Conservation (phyloP, 2,113 vertebrate genomes). For the Procavia capensis region DNA sequence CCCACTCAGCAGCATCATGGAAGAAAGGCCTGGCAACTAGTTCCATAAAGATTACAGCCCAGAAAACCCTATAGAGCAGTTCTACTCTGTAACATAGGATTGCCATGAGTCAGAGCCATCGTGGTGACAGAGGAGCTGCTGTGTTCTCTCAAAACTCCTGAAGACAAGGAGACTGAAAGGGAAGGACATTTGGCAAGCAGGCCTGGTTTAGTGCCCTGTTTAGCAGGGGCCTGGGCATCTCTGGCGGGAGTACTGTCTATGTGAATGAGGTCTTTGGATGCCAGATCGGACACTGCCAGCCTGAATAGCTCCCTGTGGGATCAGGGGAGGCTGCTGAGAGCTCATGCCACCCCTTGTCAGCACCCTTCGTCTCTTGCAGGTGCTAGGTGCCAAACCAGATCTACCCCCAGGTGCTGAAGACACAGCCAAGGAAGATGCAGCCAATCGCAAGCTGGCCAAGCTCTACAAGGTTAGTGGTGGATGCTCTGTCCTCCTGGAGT, state of each 20-base stretch:
- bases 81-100: no score
- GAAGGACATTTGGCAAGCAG: background rate
- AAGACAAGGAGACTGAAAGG: background rate
- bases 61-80: no score
- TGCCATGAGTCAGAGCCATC: no score
- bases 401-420: conserved; percentile 89
- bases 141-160: background rate
- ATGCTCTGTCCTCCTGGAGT: background rate
- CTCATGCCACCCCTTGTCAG: background rate
- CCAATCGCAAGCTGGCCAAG: conserved; percentile 95
- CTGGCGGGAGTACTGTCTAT: background rate
- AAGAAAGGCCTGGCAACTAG: no score
- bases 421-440: conserved; percentile 90
- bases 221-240: background rate
- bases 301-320: background rate
- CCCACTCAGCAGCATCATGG: background rate
- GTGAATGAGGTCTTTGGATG: rapidly evolving
- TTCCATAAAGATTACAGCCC: no score
- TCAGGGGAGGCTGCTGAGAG: background rate
- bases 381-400: conserved; percentile 94
- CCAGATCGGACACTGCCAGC: background rate
- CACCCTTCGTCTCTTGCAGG: conserved; percentile 82
- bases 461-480: conserved; percentile 94
- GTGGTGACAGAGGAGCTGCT: background rate
- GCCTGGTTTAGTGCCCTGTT: background rate